Evolutionary conservation across 2,888 invertebrate genomes (phyloP).

Genomic region (Aphidoletes aphidimyza): DNA sequence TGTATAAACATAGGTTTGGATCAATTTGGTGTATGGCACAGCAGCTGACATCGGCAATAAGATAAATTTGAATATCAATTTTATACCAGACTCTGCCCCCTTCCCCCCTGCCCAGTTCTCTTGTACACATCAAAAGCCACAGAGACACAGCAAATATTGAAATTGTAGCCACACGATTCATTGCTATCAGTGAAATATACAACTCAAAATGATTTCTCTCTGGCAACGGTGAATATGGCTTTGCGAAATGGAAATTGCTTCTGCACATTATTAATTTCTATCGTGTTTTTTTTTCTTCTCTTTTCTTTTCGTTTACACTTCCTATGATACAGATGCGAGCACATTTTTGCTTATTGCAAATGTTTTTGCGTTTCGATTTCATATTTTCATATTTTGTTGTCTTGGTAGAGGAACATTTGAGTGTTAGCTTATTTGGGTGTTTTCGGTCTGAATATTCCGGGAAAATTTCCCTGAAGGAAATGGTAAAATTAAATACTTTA

Average conservation of each 20-base stretch:
- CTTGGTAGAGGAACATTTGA: not conserved
- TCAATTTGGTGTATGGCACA: not conserved
- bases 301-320: not conserved
- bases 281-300: not conserved
- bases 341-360: not conserved
- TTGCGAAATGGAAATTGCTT: slow-evolving; percentile 13
- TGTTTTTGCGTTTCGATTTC: not conserved
- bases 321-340: too few species aligned
- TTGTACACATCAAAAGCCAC: too few species aligned
- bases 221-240: not conserved
- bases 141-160: slow-evolving; percentile 12
- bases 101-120: too few species aligned
- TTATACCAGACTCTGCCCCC: too few species aligned
- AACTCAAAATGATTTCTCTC: not conserved
- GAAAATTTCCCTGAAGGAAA: too few species aligned
- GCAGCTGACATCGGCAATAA: slow-evolving; percentile 22
- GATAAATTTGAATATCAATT: slow-evolving; percentile 46
- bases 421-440: too few species aligned
- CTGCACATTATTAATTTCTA: slow-evolving; percentile 14
- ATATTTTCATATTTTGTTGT: slow-evolving; percentile 17
- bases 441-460: too few species aligned
- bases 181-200: not conserved
- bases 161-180: slow-evolving; percentile 43
- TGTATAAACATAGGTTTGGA: not conserved
- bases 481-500: too few species aligned